Conservation (phyloP, 2,113 vertebrate genomes). For the Cyprinodon brontotheroides region DNA sequence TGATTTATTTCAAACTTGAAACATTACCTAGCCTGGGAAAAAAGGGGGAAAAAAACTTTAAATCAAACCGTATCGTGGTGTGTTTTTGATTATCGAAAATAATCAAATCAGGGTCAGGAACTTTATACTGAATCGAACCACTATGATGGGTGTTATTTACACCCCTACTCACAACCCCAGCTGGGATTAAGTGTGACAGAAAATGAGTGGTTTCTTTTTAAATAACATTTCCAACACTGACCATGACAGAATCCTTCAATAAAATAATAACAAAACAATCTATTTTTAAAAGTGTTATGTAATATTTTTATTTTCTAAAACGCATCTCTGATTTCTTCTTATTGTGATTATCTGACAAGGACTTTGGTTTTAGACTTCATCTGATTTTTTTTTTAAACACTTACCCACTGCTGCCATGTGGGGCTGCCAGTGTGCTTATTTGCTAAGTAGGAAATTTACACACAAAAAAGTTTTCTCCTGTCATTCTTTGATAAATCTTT, state of each 20-base stretch:
- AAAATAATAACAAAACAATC: not conserved
- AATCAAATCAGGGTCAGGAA: too few relatives aligned
- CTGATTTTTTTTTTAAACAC: not conserved
- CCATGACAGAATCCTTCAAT: not conserved
- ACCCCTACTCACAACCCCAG: too few relatives aligned
- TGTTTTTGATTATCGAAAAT: too few relatives aligned
- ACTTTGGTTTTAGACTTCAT: not conserved
- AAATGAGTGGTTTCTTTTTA: too few relatives aligned
- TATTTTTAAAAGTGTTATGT: not conserved
- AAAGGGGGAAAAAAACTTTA: too few relatives aligned
- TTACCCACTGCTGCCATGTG: slow-evolving; percentile 32
- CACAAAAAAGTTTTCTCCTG: not conserved
- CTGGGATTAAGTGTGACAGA: too few relatives aligned
- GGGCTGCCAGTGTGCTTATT: slow-evolving; percentile 28
- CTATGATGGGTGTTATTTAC: too few relatives aligned
- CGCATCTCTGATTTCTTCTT: not conserved
- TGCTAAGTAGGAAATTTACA: not conserved
- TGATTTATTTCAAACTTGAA: too few relatives aligned
- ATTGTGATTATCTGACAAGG: not conserved
- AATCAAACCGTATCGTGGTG: too few relatives aligned
- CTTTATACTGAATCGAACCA: too few relatives aligned
- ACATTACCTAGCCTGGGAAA: too few relatives aligned
- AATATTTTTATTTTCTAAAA: not conserved
- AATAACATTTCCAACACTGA: not conserved
- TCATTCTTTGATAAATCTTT: slow-evolving; percentile 13